These are phyloP conservation scores for Orientallactaga sibirica DNA, from an alignment of 2,797 vertebrate species.

Conservation along the genomic window DNA sequence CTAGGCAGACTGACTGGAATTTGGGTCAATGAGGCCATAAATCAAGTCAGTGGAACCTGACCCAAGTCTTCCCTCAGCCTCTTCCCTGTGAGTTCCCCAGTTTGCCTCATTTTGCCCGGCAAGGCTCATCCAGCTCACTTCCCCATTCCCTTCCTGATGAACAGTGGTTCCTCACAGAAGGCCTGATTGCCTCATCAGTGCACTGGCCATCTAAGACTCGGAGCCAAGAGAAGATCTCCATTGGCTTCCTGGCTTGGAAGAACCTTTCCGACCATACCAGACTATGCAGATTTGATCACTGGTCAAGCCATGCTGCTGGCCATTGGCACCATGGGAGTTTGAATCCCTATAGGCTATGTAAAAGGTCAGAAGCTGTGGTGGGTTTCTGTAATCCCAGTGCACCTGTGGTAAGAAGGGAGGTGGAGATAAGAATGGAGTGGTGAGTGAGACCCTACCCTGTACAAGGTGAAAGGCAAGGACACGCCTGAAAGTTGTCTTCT, in stretches of 20 bases:
- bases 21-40: background rate
- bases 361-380: too few species aligned
- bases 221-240: slow-evolving; percentile 31
- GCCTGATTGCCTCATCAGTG: background rate
- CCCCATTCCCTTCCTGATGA: background rate
- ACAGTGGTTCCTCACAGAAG: too few species aligned
- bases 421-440: too few species aligned
- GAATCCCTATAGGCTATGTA: too few species aligned
- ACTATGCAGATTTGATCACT: background rate
- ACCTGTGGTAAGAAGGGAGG: too few species aligned
- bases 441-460: too few species aligned
- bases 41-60: background rate
- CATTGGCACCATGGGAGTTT: too few species aligned
- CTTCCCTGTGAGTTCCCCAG: too few species aligned
- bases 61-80: background rate
- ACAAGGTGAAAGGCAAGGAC: too few species aligned
- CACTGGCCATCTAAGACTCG: background rate
- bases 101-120: background rate
- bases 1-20: background rate
- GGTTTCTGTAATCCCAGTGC: too few species aligned
- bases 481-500: too few species aligned
- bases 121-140: background rate
- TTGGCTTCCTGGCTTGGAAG: slow-evolving; percentile 38
- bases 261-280: slow-evolving; percentile 45
- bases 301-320: too few species aligned